Evolutionary conservation across 2,797 vertebrate species (phyloP), one percentile per base, ranked within the genome.

Genomic region (Kryptolebias ocellatus): DNA sequence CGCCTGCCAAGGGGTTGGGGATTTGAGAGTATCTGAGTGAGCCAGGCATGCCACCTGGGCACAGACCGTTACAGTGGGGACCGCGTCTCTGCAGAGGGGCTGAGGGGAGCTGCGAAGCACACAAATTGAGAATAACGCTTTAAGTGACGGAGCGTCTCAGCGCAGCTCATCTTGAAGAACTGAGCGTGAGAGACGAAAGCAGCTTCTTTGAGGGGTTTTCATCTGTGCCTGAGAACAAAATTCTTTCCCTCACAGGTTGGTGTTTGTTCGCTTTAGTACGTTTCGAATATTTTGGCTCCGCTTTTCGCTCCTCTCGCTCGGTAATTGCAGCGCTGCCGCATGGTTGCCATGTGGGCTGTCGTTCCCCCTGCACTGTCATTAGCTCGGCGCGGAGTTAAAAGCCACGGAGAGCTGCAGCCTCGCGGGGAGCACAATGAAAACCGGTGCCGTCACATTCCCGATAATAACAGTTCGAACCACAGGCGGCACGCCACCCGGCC

Each of bases 281-380:
- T 74, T 67, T 70, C 27, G 46, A 75, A 53, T 49, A 63, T 50
- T 71, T 52, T 42, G 45, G 79, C 80, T 79, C 74, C 54, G 81
- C 79, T 63, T 79, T 64, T 10, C 45, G 54, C 66, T 87, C 83
- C 76, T 84, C 64, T 80, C 69, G 58, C 90, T 81, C 56, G 72
- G 77, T 90, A 92, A 92, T 89, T 83, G 88, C 70, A 84, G 79
- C 71, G 14, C 72, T 89, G 88, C 83, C 83, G 85, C 69, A 76
- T 74, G 78, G 78, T 72, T 88, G 85, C 76, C 75, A 78, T 75
- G 81, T 39, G 76, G 85, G 80, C 89, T 88, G 87, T 92, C 91
- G 92, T 92, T 92, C 92, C 82, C 85, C 78, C 79, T 77, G 75
- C 88, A 73, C 83, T 85, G 89, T 92, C 86, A 94, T 93, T 93